phyloP scores from a whole-genome alignment of 2,113 vertebrate species.

The Falcunculus frontatus region DNA sequence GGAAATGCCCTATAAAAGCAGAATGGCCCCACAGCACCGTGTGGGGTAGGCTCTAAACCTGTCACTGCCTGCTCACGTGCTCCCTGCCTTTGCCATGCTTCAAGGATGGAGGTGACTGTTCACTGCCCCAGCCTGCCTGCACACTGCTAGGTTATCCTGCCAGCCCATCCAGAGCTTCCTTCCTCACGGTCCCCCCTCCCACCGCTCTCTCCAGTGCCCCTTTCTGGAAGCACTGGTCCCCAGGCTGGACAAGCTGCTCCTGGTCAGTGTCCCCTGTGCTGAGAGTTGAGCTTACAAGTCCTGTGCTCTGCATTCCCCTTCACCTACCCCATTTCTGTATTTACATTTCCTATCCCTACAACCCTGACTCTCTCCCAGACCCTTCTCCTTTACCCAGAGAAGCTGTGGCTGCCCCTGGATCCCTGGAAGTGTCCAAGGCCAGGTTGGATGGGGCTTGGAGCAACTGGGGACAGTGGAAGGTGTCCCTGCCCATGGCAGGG shows the following conservation, averaged over 20 bases:
- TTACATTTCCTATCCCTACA: not conserved
- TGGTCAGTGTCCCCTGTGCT: not conserved
- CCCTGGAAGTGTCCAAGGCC: not conserved
- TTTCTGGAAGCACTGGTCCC: fast-evolving
- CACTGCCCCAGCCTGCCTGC: not conserved
- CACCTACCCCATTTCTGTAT: not conserved
- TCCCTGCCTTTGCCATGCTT: not conserved
- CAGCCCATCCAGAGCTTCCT: not conserved
- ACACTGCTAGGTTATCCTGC: not conserved
- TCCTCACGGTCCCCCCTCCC: too few species aligned
- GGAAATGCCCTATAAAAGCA: not conserved
- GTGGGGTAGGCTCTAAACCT: not conserved
- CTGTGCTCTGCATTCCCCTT: not conserved
- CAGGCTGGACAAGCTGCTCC: not conserved
- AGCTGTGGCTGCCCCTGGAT: not conserved
- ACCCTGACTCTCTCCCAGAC: not conserved
- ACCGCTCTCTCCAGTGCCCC: fast-evolving
- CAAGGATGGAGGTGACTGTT: fast-evolving
- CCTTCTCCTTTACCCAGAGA: not conserved
- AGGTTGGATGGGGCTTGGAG: fast-evolving
- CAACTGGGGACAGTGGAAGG: fast-evolving
- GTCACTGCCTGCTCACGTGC: fast-evolving
- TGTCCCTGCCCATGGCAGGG: not conserved
- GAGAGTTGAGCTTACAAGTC: not conserved
- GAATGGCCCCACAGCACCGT: not conserved